These are phyloP conservation scores for Artemia sinica DNA, from an alignment of 2,888 invertebrate species.

Conservation along the genomic window DNA sequence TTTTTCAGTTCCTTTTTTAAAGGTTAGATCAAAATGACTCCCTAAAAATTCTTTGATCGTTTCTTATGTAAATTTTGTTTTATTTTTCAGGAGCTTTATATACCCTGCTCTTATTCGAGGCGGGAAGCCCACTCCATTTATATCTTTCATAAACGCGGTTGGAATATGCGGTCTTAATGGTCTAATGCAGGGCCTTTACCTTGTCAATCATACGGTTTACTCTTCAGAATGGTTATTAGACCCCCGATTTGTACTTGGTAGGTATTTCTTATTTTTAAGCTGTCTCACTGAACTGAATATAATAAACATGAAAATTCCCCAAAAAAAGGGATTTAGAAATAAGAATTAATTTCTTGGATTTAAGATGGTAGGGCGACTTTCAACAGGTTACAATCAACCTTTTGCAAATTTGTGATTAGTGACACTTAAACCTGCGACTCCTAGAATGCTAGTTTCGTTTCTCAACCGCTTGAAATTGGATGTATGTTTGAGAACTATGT, in stretches of 20 bases:
- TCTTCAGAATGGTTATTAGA: conserved; percentile 26
- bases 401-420: too few species aligned
- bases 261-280: conserved; percentile 20
- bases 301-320: not conserved
- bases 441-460: too few species aligned
- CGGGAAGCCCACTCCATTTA: conserved; percentile 33
- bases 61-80: too few species aligned
- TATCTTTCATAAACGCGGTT: conserved; percentile 32
- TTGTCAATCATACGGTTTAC: conserved; percentile 29
- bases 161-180: conserved; percentile 36
- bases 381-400: too few species aligned
- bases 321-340: not conserved
- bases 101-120: conserved; percentile 33
- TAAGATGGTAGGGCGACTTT: too few species aligned
- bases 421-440: too few species aligned
- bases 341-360: too few species aligned
- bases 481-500: too few species aligned
- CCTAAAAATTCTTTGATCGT: too few species aligned
- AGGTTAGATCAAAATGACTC: too few species aligned
- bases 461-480: too few species aligned
- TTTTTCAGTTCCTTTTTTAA: too few species aligned
- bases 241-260: conserved; percentile 28
- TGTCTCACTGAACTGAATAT: not conserved
- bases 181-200: conserved; percentile 33
- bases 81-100: conserved; percentile 31